These are phyloP conservation scores for Carpatolechia fugitivella DNA, from an alignment of 2,888 invertebrate species.

Conservation along the genomic window DNA sequence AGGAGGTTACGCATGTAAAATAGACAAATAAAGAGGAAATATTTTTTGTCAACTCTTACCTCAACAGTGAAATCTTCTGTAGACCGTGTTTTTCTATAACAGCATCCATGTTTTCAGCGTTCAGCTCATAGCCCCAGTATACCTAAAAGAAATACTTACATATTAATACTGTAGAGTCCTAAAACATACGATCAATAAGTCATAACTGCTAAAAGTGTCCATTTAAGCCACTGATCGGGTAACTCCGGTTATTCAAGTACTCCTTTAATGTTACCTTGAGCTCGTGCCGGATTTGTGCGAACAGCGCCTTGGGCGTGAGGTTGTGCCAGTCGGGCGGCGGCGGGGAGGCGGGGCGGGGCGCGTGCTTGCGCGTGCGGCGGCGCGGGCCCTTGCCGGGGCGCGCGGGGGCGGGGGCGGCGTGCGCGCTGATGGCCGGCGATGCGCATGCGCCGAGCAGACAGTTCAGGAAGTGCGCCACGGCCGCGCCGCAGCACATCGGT, in stretches of 20 bases:
- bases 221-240: too few species aligned
- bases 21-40: constrained; percentile 1
- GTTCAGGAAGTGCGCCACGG: constrained; percentile 97
- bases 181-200: too few species aligned
- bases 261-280: constrained; percentile 65
- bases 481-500: constrained; percentile 92
- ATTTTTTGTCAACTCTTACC: constrained; percentile 45
- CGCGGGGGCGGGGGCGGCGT: constrained; percentile 42
- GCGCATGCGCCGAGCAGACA: constrained; percentile 91
- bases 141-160: constrained; percentile 61
- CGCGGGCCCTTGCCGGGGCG: constrained; percentile 33
- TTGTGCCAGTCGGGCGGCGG: constrained; percentile 87
- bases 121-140: constrained; percentile 94
- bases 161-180: too few species aligned
- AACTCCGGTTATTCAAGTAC: too few species aligned
- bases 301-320: constrained; percentile 91
- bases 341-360: constrained; percentile 35
- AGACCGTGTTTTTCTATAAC: constrained; percentile 87
- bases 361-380: constrained; percentile 66
- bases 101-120: constrained; percentile 88
- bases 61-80: constrained; percentile 92
- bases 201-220: too few species aligned
- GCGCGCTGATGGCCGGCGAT: constrained; percentile 71
- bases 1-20: too few species aligned
- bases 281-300: constrained; percentile 92